phyloP scores from a whole-genome alignment of 2,113 vertebrate genomes.

The Coreoperca whiteheadi region DNA sequence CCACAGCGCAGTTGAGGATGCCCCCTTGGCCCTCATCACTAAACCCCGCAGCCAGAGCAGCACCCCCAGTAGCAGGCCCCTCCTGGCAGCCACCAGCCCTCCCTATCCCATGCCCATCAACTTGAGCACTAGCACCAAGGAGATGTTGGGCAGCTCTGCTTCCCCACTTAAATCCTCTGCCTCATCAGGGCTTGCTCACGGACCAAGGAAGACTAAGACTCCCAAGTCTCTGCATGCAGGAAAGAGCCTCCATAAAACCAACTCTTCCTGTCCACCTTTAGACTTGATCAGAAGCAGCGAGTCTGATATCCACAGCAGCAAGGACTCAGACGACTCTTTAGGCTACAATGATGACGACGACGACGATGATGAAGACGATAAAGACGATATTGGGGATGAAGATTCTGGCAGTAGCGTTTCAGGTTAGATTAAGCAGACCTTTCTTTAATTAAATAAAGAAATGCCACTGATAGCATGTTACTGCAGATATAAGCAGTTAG shows the following conservation, averaged over 20 bases:
- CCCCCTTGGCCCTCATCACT: constrained; percentile 92
- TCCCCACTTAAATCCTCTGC: constrained; percentile 74
- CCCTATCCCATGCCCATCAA: constrained; percentile 88
- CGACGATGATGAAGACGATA: constrained; percentile 81
- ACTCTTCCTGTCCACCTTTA: constrained; percentile 80
- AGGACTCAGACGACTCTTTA: constrained; percentile 93
- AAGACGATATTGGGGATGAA: constrained; percentile 81
- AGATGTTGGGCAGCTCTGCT: constrained; percentile 75
- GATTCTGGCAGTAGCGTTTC: constrained; percentile 94
- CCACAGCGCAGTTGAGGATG: constrained; percentile 90
- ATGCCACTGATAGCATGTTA: neutral
- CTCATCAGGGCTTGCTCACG: constrained; percentile 82
- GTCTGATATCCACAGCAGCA: constrained; percentile 92
- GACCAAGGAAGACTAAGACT: constrained; percentile 84
- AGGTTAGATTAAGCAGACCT: constrained; percentile 80
- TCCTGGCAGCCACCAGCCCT: constrained; percentile 79
- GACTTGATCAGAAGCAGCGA: constrained; percentile 88
- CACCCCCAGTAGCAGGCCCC: constrained; percentile 81
- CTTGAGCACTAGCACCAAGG: constrained; percentile 87
- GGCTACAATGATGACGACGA: constrained; percentile 83
- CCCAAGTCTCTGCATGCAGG: constrained; percentile 71
- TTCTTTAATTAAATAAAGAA: constrained; percentile 24
- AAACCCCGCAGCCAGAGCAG: constrained; percentile 87
- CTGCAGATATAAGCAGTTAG: constrained; percentile 6
- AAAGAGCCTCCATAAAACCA: constrained; percentile 76